Conservation (phyloP, 2,113 vertebrate genomes). For the Capra hircus region DNA sequence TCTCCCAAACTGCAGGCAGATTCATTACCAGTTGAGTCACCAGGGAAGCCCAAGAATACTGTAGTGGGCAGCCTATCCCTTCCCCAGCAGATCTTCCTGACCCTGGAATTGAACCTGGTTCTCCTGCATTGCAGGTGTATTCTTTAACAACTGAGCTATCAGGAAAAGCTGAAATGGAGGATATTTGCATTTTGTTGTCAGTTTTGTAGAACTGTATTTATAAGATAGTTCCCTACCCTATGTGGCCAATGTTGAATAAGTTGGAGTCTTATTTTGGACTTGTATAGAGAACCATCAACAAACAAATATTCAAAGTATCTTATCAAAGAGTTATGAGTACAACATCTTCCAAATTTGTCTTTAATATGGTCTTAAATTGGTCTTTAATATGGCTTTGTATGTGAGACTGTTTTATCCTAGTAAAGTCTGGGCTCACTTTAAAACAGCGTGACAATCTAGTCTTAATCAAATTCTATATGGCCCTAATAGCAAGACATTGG, state of each 20-base stretch:
- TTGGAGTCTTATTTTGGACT: not conserved
- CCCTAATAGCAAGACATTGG: not conserved
- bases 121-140: not conserved
- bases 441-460: not conserved
- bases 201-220: not conserved
- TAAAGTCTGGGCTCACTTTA: not conserved
- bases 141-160: not conserved
- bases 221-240: accelerated
- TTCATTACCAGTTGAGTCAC: not conserved
- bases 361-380: not conserved
- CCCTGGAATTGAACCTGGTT: not conserved
- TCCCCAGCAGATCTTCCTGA: not conserved
- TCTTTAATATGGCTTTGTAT: not conserved
- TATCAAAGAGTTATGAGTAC: not conserved
- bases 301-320: not conserved
- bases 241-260: not conserved
- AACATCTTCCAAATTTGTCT: not conserved
- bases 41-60: not conserved
- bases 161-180: not conserved
- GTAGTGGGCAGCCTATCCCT: not conserved
- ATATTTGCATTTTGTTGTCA: not conserved
- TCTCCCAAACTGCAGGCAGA: not conserved
- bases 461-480: not conserved
- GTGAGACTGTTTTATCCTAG: not conserved
- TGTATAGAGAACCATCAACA: not conserved